These are phyloP conservation scores for Cylas formicarius DNA, from an alignment of 1,140 invertebrate species.

Conservation along the genomic window DNA sequence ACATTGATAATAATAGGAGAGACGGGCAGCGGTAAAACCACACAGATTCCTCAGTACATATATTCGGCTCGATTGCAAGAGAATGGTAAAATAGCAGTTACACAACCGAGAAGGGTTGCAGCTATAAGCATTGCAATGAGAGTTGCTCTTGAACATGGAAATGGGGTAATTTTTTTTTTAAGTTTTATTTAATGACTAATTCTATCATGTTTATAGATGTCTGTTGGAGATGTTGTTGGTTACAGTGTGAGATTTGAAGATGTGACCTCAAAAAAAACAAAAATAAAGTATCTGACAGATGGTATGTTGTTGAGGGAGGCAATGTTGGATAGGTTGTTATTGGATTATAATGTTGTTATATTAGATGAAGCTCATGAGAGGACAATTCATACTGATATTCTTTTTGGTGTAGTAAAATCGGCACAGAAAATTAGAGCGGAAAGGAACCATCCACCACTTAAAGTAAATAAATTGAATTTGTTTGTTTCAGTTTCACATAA, in stretches of 20 bases:
- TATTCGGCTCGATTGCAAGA: conserved; percentile 51
- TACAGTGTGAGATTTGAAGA: conserved; percentile 94
- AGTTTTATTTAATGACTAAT: conserved; percentile 5
- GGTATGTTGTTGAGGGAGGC: conserved; percentile 91
- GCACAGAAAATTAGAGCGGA: conserved; percentile 65
- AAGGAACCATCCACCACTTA: conserved; percentile 54
- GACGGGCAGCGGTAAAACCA: conserved; percentile 86
- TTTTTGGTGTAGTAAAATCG: conserved; percentile 76
- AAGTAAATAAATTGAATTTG: conserved; percentile 44
- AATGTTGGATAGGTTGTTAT: conserved; percentile 62
- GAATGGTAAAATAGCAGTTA: conserved; percentile 64
- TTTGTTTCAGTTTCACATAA: conserved; percentile 3
- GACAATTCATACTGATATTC: conserved; percentile 89
- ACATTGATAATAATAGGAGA: conserved; percentile 79
- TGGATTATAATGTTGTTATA: conserved; percentile 78
- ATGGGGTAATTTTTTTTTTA: conserved; percentile 26
- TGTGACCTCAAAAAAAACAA: conserved; percentile 64
- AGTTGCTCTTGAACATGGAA: conserved; percentile 71
- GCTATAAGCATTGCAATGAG: conserved; percentile 82
- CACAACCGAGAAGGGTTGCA: conserved; percentile 86
- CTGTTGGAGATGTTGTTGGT: conserved; percentile 70
- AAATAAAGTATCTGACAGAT: conserved; percentile 87
- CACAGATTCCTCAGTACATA: conserved; percentile 80
- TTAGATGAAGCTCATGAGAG: conserved; percentile 97
- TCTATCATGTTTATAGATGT: conserved; percentile 21